Evolutionary conservation across 2,113 vertebrate species (phyloP).

Genomic region (Zootoca vivipara): DNA sequence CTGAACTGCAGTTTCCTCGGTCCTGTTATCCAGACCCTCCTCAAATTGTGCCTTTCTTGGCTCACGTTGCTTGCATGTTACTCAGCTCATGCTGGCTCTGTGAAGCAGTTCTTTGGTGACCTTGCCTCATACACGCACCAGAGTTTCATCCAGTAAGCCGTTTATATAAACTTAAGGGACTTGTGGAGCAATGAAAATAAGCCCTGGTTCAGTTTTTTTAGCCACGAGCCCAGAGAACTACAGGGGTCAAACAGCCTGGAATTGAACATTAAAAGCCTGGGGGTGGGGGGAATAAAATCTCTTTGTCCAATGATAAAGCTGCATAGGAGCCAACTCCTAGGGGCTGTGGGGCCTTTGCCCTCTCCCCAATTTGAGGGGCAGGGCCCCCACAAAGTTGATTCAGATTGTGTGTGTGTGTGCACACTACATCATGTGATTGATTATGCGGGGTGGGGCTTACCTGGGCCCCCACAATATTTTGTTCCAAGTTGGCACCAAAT

Average conservation of each 20-base stretch:
- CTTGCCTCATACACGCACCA: too few species aligned
- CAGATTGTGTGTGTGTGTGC: too few species aligned
- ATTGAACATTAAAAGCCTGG: neutral
- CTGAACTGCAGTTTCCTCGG: neutral
- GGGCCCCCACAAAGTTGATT: too few species aligned
- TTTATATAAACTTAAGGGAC: neutral
- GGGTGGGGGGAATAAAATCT: neutral
- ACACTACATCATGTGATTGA: too few species aligned
- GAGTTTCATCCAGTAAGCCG: neutral
- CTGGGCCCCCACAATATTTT: too few species aligned
- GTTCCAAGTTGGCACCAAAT: too few species aligned
- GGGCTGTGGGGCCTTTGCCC: too few species aligned
- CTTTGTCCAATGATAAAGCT: neutral
- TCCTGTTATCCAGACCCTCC: neutral
- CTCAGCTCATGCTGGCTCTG: too few species aligned
- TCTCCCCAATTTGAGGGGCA: too few species aligned
- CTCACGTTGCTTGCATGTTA: neutral
- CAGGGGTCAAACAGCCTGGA: neutral
- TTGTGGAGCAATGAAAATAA: neutral
- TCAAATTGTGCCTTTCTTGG: neutral
- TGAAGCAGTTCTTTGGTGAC: neutral
- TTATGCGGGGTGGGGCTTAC: too few species aligned
- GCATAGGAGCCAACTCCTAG: neutral
- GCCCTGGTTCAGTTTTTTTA: neutral
- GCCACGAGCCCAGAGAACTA: neutral